Evolutionary conservation across 2,888 invertebrate genomes (phyloP).

Genomic region (Syrista parreyssii): DNA sequence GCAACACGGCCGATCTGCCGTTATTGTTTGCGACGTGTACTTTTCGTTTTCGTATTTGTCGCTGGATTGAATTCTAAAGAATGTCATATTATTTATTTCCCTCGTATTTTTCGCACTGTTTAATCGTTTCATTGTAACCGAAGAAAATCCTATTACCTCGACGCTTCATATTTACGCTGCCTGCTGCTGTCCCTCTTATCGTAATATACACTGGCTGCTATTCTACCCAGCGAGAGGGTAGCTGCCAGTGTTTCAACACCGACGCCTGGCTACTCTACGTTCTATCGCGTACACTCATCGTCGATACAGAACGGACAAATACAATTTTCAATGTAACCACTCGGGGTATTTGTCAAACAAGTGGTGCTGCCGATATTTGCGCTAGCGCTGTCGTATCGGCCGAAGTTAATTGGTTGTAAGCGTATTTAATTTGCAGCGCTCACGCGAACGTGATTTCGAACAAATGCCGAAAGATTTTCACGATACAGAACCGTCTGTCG

Average conservation of each 20-base stretch:
- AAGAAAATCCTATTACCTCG: background rate
- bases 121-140: background rate
- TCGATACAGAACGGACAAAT: background rate
- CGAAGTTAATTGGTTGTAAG: background rate
- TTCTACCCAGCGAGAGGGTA: background rate
- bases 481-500: background rate
- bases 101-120: background rate
- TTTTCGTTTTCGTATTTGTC: background rate
- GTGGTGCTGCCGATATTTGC: background rate
- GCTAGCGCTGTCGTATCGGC: background rate
- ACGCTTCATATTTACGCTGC: background rate
- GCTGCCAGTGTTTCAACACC: background rate
- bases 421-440: background rate
- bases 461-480: background rate
- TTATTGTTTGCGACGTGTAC: background rate
- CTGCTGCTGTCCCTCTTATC: background rate
- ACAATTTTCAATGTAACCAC: background rate
- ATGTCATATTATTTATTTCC: background rate
- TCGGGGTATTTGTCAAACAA: background rate
- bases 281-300: background rate
- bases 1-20: background rate
- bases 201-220: background rate
- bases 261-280: background rate
- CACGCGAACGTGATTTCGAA: background rate
- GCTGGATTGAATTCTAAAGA: background rate